Evolutionary conservation across 2,888 invertebrate species (phyloP).

Genomic region (Lochmaea crataegi): DNA sequence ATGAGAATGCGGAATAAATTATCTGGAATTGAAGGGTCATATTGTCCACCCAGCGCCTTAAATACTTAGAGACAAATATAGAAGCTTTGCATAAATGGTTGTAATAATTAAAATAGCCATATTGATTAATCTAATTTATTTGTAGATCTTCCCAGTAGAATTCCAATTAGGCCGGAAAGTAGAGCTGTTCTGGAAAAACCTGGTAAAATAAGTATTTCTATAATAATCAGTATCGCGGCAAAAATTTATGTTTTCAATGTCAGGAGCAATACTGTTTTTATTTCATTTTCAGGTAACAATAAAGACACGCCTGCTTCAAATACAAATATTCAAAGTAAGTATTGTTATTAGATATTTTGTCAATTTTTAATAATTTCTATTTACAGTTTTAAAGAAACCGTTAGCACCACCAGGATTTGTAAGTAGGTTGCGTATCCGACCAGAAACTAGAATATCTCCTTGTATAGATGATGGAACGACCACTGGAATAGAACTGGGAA

Average conservation of each 20-base stretch:
- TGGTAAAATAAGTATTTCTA: neutral
- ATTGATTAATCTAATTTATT: neutral
- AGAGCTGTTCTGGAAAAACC: neutral
- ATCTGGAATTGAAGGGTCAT: too few relatives aligned
- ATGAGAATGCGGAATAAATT: too few relatives aligned
- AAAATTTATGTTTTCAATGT: too few relatives aligned
- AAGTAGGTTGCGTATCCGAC: neutral
- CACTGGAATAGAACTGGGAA: neutral
- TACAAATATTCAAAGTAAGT: neutral
- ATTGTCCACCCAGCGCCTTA: too few relatives aligned
- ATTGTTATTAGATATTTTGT: neutral
- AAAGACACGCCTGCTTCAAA: neutral
- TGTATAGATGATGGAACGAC: neutral
- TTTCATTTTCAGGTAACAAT: neutral
- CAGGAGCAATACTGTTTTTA: too few relatives aligned
- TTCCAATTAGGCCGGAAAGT: constrained; percentile 13
- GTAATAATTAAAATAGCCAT: too few relatives aligned
- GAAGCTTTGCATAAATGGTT: too few relatives aligned
- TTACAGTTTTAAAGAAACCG: constrained; percentile 8
- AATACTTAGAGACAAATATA: too few relatives aligned
- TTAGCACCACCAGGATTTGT: neutral
- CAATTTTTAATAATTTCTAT: neutral
- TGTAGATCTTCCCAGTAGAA: constrained; percentile 10
- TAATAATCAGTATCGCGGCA: neutral
- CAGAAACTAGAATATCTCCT: constrained; percentile 6